Conservation (phyloP, 37 sponge, comb jelly and placozoan species). For the Diacarnus erythraeanus region DNA sequence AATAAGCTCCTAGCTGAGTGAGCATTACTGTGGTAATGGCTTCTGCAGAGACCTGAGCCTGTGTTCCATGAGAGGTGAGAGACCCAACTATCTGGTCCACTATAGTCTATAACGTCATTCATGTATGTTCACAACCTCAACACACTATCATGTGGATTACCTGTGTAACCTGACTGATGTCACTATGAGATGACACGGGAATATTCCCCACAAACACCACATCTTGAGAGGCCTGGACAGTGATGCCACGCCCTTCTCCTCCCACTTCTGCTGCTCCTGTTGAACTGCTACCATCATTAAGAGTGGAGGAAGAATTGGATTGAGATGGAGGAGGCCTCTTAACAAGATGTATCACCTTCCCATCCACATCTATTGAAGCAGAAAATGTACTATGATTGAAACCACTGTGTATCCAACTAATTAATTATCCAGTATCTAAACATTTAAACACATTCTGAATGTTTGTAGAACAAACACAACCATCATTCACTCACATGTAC, state of each 20-base stretch:
- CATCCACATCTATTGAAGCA: slow-evolving; percentile 16
- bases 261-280: not conserved
- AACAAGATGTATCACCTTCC: slow-evolving; percentile 37
- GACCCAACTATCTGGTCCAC: slow-evolving; percentile 15
- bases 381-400: not conserved
- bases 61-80: slow-evolving; percentile 11
- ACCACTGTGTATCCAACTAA: not conserved
- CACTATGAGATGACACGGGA: slow-evolving; percentile 3
- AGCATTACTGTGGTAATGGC: not conserved
- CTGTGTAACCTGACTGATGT: slow-evolving; percentile 13
- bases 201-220: slow-evolving; percentile 22
- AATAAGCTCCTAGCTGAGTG: not conserved
- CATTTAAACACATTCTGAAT: not conserved
- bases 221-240: slow-evolving; percentile 12
- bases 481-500: too few relatives aligned
- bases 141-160: not conserved
- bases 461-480: not conserved
- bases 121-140: too few relatives aligned
- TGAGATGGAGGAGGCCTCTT: slow-evolving; percentile 28
- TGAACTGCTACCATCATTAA: not conserved
- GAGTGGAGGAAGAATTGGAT: not conserved
- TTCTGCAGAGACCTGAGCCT: slow-evolving; percentile 1
- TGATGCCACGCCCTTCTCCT: not conserved
- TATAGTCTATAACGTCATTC: too few relatives aligned
- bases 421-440: not conserved